phyloP scores from a whole-genome alignment of 2,113 vertebrate genomes.

The Campylorhamphus procurvoides region DNA sequence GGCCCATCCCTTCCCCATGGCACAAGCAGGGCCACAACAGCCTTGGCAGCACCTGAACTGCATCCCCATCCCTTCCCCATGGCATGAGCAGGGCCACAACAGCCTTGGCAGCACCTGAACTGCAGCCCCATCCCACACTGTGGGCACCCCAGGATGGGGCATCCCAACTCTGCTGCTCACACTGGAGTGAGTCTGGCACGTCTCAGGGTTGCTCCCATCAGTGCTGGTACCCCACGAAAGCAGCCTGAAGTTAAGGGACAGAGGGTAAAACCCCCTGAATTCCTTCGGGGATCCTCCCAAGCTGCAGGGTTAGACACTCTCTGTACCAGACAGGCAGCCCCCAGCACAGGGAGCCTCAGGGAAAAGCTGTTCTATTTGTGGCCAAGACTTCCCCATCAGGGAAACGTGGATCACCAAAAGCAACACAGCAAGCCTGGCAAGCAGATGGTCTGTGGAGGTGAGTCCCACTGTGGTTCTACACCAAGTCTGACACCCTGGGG shows the following conservation, averaged over 20 bases:
- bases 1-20: fast-evolving
- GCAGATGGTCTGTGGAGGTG: conserved; percentile 50
- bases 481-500: not conserved
- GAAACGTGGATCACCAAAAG: not conserved
- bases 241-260: fast-evolving
- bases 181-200: fast-evolving
- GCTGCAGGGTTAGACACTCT: fast-evolving
- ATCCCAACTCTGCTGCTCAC: fast-evolving
- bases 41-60: fast-evolving
- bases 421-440: not conserved
- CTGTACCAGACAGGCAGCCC: fast-evolving
- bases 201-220: fast-evolving
- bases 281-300: not conserved
- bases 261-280: not conserved
- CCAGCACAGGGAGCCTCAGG: not conserved
- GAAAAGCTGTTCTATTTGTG: conserved; percentile 41
- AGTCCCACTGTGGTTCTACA: not conserved
- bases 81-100: fast-evolving
- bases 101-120: fast-evolving
- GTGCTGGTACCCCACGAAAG: not conserved
- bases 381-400: not conserved
- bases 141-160: fast-evolving
- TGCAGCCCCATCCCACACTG: not conserved
- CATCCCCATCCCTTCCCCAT: fast-evolving
- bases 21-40: fast-evolving